phyloP scores from a whole-genome alignment of 1,140 invertebrate species.

The Micrasema minimum region DNA sequence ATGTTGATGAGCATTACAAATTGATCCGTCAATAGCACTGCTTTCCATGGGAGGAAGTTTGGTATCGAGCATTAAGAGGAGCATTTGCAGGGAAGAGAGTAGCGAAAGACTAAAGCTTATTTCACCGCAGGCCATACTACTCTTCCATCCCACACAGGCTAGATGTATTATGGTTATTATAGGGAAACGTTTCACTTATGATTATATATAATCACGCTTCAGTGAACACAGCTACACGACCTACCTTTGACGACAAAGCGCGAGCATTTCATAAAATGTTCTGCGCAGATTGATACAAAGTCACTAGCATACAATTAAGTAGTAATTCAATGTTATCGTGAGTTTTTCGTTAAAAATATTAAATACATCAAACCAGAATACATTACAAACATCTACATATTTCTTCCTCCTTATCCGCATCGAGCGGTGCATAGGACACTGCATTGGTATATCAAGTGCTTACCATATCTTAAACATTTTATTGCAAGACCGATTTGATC shows the following conservation, averaged over 20 bases:
- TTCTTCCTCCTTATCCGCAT: too few relatives aligned
- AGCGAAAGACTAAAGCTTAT: not conserved
- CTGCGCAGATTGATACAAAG: not conserved
- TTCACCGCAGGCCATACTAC: constrained; percentile 3
- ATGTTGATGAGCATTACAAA: constrained; percentile 38
- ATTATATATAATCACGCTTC: constrained; percentile 29
- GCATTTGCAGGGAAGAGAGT: not conserved
- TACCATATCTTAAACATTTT: too few relatives aligned
- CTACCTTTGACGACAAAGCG: not conserved
- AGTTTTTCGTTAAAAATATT: too few relatives aligned
- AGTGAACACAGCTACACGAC: constrained; percentile 8
- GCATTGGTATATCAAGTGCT: too few relatives aligned
- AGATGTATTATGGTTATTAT: constrained; percentile 26
- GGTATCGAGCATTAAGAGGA: constrained; percentile 6
- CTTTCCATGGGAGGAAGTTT: constrained; percentile 1
- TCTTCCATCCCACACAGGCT: constrained; percentile 1
- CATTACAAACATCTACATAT: too few relatives aligned
- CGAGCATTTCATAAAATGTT: not conserved
- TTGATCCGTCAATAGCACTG: constrained; percentile 35
- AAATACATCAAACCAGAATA: too few relatives aligned
- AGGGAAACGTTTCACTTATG: constrained; percentile 31
- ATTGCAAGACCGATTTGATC: too few relatives aligned
- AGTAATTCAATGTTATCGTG: too few relatives aligned
- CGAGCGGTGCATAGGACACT: not conserved
- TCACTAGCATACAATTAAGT: not conserved